phyloP scores from a whole-genome alignment of 1,140 invertebrate species.

The Bombus sylvicola region DNA sequence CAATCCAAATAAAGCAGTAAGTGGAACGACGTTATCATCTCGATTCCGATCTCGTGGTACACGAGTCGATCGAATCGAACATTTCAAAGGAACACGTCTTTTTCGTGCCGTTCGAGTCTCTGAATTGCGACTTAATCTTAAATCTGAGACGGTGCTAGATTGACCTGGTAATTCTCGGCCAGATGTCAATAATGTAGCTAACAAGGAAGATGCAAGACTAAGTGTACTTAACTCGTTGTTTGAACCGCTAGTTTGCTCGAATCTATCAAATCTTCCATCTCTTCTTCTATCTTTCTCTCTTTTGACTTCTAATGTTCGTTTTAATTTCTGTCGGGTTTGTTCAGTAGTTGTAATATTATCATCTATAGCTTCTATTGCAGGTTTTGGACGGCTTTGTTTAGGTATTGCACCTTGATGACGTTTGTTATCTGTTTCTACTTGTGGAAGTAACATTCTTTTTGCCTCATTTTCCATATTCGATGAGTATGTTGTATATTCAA shows the following conservation, averaged over 20 bases:
- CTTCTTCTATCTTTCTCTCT: conserved; percentile 77
- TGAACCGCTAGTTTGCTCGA: conserved; percentile 84
- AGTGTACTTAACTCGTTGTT: conserved; percentile 86
- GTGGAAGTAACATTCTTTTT: conserved; percentile 78
- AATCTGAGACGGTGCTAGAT: conserved; percentile 57
- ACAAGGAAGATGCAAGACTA: conserved; percentile 84
- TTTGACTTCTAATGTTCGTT: conserved; percentile 81
- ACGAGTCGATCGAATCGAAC: conserved; percentile 47
- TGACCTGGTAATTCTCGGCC: conserved; percentile 82
- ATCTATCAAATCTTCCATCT: conserved; percentile 77
- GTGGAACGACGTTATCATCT: conserved; percentile 71
- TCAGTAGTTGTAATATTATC: conserved; percentile 52
- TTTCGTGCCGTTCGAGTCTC: conserved; percentile 48
- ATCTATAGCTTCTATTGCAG: conserved; percentile 45
- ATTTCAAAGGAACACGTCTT: conserved; percentile 60
- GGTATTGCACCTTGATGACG: conserved; percentile 89
- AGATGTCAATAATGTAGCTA: conserved; percentile 86
- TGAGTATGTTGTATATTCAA: not conserved
- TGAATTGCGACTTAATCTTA: conserved; percentile 42
- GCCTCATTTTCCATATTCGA: conserved; percentile 84
- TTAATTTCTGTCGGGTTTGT: conserved; percentile 56
- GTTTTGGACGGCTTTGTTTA: conserved; percentile 84
- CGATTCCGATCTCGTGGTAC: conserved; percentile 63
- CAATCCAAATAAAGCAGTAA: conserved; percentile 76
- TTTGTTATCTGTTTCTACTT: conserved; percentile 74